Evolutionary conservation across 2,113 vertebrate species (phyloP), one percentile per base, ranked within the genome.

Genomic region (Tympanuchus pallidicinctus): DNA sequence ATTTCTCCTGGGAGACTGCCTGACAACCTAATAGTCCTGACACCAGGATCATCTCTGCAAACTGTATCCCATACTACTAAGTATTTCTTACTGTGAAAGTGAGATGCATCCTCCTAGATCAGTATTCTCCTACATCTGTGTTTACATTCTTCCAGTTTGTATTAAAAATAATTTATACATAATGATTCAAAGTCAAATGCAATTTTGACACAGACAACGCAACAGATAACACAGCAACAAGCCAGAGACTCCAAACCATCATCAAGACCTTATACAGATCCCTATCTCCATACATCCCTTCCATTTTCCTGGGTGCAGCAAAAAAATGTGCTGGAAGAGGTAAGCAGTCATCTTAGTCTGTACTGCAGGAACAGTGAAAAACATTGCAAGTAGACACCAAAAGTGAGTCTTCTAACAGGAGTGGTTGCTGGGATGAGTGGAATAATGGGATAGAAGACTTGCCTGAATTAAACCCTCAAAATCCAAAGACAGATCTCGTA

Each of bases 21-120:
- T 92, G 81, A 94, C 91, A 94, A 74, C 54, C 70, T 94, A 90
- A 92, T 87, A 95, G 93, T 92, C 66, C 89, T 48, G 69, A 77
- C 85, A 83, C 76, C 74, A 93, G 61, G 89, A 82, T 38, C 64
- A 90, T 21, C 63, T 87, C 74, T 90, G 59, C 67, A 92, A 94
- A 90, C 79, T 95, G 94, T 74, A 93, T 78, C 18, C 54, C 19
- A 27, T 21, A 42, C 0, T 7, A 89, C 74, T 76, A 94, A 96
- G 93, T 82, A 82, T 76, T 90, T 85, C 57, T 36, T 43, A 81
- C 11, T 32, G 20, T 34, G 60, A 22, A 59, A 57, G 32, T 15
- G n/a, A 85, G 28, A 52, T 47, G 43, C 45, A 65, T 79, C 76
- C 57, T 84, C 32, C 61, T 43, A 86, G 22, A 14, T 48, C 73